These are phyloP conservation scores for Liasis olivaceus DNA, from an alignment of 2,797 vertebrate genomes.

Conservation along the genomic window DNA sequence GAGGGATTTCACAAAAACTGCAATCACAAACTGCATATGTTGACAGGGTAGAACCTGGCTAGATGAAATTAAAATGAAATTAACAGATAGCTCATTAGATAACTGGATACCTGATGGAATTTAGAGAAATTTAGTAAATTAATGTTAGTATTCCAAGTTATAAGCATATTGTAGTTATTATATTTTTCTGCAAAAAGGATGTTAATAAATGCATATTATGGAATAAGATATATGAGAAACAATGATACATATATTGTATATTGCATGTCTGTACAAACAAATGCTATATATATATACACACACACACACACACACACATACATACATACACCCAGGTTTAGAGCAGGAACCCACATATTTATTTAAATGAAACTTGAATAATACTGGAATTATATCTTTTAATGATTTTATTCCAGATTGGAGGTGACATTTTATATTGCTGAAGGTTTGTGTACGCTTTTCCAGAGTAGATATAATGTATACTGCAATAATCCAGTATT, in stretches of 20 bases:
- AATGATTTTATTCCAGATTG: neutral
- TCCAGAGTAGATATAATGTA: neutral
- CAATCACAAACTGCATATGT: neutral
- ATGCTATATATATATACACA: neutral
- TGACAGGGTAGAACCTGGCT: neutral
- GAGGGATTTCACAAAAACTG: conserved; percentile 20
- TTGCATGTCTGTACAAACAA: neutral
- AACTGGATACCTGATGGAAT: conserved; percentile 36
- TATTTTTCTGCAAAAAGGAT: conserved; percentile 9
- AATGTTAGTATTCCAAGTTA: conserved; percentile 34
- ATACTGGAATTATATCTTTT: neutral
- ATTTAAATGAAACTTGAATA: neutral
- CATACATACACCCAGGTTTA: neutral
- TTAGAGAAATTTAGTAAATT: conserved; percentile 66
- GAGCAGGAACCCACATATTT: no score
- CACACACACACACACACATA: no score
- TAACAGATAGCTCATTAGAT: conserved; percentile 9
- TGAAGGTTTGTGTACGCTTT: neutral
- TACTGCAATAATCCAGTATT: neutral
- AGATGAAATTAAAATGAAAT: conserved; percentile 21
- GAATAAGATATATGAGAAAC: conserved; percentile 5
- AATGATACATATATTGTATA: neutral
- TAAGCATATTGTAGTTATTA: conserved; percentile 1
- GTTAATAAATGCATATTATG: conserved; percentile 37
- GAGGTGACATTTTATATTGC: no score